Conservation (phyloP, 2,888 invertebrate genomes). For the Antheraea yamamai region DNA sequence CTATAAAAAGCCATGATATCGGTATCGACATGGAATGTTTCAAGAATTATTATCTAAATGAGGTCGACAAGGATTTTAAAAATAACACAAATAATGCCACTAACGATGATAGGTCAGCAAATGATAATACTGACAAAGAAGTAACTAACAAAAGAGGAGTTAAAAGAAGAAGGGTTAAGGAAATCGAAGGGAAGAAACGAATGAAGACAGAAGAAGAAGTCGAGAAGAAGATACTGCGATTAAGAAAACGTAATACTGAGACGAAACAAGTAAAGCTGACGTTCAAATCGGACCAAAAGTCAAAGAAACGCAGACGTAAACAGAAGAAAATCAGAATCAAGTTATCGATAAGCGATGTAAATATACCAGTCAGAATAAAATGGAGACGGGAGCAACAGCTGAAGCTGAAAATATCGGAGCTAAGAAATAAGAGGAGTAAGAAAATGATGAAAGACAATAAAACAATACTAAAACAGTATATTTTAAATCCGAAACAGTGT, state of each 20-base stretch:
- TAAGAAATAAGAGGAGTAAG: slow-evolving; percentile 30
- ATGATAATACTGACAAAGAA: not conserved
- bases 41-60: slow-evolving; percentile 60
- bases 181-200: not conserved
- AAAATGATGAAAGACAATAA: slow-evolving; percentile 23
- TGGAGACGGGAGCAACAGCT: slow-evolving; percentile 45
- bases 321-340: slow-evolving; percentile 33
- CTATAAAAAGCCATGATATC: slow-evolving; percentile 36
- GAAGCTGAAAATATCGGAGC: slow-evolving; percentile 48
- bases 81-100: not conserved
- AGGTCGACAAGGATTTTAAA: slow-evolving; percentile 44
- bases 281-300: slow-evolving; percentile 1
- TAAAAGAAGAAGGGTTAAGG: not conserved
- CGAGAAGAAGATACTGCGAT: not conserved
- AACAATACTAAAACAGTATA: slow-evolving; percentile 51
- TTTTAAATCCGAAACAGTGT: slow-evolving; percentile 50
- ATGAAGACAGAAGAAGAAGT: not conserved
- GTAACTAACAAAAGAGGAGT: not conserved
- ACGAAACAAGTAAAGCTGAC: slow-evolving; percentile 13
- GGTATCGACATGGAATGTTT: slow-evolving; percentile 64
- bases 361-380: slow-evolving; percentile 57
- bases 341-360: slow-evolving; percentile 41
- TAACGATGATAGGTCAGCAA: not conserved
- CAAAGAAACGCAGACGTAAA: slow-evolving; percentile 25
- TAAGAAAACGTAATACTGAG: not conserved